Evolutionary conservation across 2,113 vertebrate genomes (phyloP).

Genomic region (Mormyrus lacerda): DNA sequence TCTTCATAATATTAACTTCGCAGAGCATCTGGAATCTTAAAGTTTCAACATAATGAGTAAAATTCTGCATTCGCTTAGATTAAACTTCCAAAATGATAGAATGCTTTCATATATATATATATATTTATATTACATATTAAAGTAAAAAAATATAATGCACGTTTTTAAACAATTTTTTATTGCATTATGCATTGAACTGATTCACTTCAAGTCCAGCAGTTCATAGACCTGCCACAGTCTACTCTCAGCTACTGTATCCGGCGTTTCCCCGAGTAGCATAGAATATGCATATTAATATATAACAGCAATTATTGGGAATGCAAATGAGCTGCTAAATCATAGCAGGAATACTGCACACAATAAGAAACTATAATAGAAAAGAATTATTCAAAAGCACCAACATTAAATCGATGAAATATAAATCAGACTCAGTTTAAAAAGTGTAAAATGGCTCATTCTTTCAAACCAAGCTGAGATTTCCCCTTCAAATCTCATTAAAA

Average conservation of each 20-base stretch:
- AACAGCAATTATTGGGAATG: background rate
- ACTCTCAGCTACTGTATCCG: background rate
- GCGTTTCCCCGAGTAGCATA: background rate
- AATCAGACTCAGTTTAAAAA: background rate
- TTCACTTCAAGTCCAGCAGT: background rate
- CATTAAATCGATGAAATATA: background rate
- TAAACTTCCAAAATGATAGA: background rate
- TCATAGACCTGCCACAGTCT: background rate
- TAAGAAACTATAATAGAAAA: background rate
- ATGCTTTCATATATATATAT: background rate
- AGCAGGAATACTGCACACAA: background rate
- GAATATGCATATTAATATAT: background rate
- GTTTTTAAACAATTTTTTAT: background rate
- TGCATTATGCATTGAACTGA: background rate
- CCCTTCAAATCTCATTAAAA: background rate
- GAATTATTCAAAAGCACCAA: background rate
- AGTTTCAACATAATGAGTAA: background rate
- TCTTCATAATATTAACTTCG: background rate
- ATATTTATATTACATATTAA: background rate
- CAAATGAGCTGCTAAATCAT: background rate
- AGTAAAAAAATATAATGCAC: background rate
- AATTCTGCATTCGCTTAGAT: background rate
- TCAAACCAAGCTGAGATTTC: background rate
- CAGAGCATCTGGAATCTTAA: background rate
- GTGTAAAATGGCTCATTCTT: background rate